These are phyloP conservation scores for Tinea pellionella DNA, from an alignment of 2,888 invertebrate species.

Conservation along the genomic window DNA sequence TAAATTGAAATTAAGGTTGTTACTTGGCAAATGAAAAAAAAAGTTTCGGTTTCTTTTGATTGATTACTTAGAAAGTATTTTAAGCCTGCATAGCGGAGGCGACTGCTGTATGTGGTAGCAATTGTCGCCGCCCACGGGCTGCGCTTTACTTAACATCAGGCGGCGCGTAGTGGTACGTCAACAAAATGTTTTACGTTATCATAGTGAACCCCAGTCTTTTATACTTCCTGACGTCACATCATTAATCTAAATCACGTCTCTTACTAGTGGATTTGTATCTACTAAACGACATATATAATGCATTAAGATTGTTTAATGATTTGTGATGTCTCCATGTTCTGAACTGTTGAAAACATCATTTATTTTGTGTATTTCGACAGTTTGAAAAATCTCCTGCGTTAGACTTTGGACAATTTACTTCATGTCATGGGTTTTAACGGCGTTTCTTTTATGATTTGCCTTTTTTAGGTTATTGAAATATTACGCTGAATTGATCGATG, in stretches of 20 bases:
- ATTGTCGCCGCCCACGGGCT: no score
- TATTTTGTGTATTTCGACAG: constrained; percentile 1
- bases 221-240: constrained; percentile 22
- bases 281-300: constrained; percentile 10
- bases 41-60: neutral
- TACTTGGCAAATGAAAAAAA: neutral
- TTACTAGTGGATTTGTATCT: constrained; percentile 17
- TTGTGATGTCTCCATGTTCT: neutral
- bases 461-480: neutral
- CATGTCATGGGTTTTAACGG: neutral
- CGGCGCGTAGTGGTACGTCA: no score
- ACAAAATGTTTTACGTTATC: no score
- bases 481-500: neutral
- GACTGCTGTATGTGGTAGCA: no score
- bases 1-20: neutral
- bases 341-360: neutral
- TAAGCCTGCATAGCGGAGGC: no score
- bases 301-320: constrained; percentile 10
- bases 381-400: neutral
- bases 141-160: no score
- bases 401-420: neutral
- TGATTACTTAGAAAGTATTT: no score
- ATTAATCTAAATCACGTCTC: constrained; percentile 44
- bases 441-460: neutral
- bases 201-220: neutral